phyloP scores from a whole-genome alignment of 1,140 invertebrate species.

The Mamestra configurata region DNA sequence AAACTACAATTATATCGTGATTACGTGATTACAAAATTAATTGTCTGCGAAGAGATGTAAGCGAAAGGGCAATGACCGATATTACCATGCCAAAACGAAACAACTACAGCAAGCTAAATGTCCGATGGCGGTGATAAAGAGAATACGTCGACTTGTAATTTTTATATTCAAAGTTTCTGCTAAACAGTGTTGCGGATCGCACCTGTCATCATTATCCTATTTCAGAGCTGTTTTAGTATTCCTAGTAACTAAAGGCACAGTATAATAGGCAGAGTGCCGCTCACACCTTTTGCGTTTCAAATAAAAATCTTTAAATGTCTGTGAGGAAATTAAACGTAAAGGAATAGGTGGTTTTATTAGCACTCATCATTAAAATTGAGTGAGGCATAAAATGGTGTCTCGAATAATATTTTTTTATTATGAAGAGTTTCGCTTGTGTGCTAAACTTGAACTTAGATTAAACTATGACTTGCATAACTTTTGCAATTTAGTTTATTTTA shows the following conservation, averaged over 20 bases:
- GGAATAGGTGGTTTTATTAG: neutral
- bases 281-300: constrained; percentile 21
- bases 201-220: constrained; percentile 36
- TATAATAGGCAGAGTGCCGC: neutral
- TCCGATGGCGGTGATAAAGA: neutral
- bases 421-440: too few relatives aligned
- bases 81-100: too few relatives aligned
- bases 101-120: neutral
- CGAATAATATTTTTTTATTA: too few relatives aligned
- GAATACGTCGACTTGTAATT: neutral
- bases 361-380: too few relatives aligned
- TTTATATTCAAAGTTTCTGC: constrained; percentile 3
- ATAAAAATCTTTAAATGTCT: constrained; percentile 19
- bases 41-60: too few relatives aligned
- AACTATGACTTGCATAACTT: too few relatives aligned
- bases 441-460: too few relatives aligned
- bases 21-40: too few relatives aligned
- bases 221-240: constrained; percentile 4
- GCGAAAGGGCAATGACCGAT: too few relatives aligned
- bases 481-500: too few relatives aligned
- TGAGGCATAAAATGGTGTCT: too few relatives aligned
- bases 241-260: neutral
- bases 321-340: neutral
- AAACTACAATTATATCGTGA: too few relatives aligned
- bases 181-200: constrained; percentile 12